Base-by-base conservation (phyloP, 2,888 invertebrate genomes). In the Malacosoma neustria region DNA sequence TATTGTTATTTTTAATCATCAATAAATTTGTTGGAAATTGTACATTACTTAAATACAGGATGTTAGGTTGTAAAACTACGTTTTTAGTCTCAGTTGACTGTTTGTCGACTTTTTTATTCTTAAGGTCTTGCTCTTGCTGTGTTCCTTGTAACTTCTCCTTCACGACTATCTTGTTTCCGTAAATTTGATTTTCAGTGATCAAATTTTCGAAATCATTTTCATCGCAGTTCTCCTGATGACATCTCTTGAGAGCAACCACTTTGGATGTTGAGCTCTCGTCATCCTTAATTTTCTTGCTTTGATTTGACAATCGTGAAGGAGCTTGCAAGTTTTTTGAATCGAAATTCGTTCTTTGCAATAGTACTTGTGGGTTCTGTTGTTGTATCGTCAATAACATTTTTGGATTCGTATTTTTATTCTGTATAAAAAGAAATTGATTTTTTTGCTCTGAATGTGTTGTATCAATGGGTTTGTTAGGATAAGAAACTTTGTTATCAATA, bases 181-280 rank as follows among this genome's bases (percentile, higher is more conserved):
- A 87, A 43, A 87, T 87, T 68, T 87, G 86, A 63, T 87, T 87
- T 59, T 87, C 86, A 14, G 87, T 86, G 32, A 87, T 87, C 49
- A 87, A 68, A 61, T 87, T 87, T 52, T 87, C 87, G 54, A 87
- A 87, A 57, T 87, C 87, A 41, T 86, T 82, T 55, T 86, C 85
- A 49, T 87, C 86, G 46, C 74, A 75, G 49, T 81, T 79, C 36
- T 85, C 85, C 42, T 86, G 85, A 46, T 84, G 85, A 42, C 81
- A 60, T 32, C 84, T 62, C 58, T 87, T 87, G 34, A 86, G 57
- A 31, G 87, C 74, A 7, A 87, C 85, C 1, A 87, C 86, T 59
- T 86, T 85, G 5, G 81, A 79, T 33, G 79, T 68, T 35, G 61
- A 49, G 39, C 52, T 67, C 33, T 75, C 73, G 35, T 82, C 77